phyloP scores from a whole-genome alignment of 92 coral and sea anemone genomes.

The Metridium senile region DNA sequence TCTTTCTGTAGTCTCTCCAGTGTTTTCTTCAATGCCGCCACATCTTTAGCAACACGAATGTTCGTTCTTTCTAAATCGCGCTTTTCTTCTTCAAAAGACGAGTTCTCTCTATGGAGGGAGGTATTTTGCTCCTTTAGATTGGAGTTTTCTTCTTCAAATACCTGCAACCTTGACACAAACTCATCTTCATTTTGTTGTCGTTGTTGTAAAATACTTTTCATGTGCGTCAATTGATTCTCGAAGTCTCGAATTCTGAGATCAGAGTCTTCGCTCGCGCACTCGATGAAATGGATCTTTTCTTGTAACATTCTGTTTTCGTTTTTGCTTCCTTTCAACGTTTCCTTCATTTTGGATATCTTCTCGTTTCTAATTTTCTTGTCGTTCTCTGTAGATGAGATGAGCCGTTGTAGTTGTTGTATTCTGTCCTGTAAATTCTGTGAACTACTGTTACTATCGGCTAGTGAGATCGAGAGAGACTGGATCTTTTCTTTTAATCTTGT shows the following conservation, averaged over 20 bases:
- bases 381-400: conserved; percentile 66
- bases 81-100: conserved; percentile 82
- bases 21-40: conserved; percentile 77
- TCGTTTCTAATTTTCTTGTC: conserved; percentile 79
- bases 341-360: conserved; percentile 51
- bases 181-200: conserved; percentile 63
- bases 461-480: conserved; percentile 70
- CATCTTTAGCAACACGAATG: conserved; percentile 81
- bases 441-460: conserved; percentile 83
- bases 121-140: conserved; percentile 59
- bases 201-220: conserved; percentile 60
- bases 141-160: conserved; percentile 56
- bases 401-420: conserved; percentile 75
- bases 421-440: conserved; percentile 86
- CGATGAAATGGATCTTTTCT: conserved; percentile 67
- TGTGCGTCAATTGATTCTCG: conserved; percentile 73
- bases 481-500: conserved; percentile 72
- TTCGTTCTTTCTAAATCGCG: conserved; percentile 70
- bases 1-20: conserved; percentile 80
- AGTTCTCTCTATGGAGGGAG: conserved; percentile 58
- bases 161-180: conserved; percentile 56
- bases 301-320: conserved; percentile 59
- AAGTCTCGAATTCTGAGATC: conserved; percentile 62
- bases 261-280: conserved; percentile 69
- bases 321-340: conserved; percentile 66